These are phyloP conservation scores for Myotis findleyi DNA, from an alignment of 2,797 vertebrate genomes.

Conservation along the genomic window DNA sequence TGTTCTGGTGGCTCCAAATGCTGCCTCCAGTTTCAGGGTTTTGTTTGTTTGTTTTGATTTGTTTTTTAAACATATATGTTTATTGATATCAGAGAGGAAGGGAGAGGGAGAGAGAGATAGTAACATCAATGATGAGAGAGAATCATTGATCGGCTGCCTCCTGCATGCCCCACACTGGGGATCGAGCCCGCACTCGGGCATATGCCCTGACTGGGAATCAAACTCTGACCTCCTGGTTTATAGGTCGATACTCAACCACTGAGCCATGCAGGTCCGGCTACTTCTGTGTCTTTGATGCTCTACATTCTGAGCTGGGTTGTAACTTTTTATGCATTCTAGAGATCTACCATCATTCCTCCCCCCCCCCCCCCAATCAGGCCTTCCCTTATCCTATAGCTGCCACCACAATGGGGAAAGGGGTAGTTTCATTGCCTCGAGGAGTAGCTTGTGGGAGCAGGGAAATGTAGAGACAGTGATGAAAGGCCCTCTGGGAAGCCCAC, in stretches of 20 bases:
- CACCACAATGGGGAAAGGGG: no score
- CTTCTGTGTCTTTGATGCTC: no score
- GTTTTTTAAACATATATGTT: not conserved
- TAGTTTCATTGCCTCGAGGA: not conserved
- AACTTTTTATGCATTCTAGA: not conserved
- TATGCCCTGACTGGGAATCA: not conserved
- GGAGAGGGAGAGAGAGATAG: not conserved
- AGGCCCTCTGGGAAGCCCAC: not conserved
- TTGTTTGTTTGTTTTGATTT: not conserved
- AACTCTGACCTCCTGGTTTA: not conserved
- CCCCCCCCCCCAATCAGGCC: no score
- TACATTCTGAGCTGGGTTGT: not conserved
- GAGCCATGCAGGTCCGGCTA: not conserved
- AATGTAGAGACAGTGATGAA: not conserved
- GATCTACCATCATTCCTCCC: no score
- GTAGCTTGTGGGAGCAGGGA: not conserved
- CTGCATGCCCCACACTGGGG: no score
- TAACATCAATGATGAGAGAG: not conserved
- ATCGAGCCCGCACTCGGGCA: not conserved
- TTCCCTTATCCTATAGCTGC: no score
- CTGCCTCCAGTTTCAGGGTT: not conserved
- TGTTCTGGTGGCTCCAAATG: not conserved
- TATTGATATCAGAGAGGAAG: not conserved
- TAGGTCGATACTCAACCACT: not conserved
- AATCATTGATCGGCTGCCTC: not conserved